Evolutionary conservation across 2,888 invertebrate species (phyloP), one percentile per base, ranked within the genome.

Genomic region (Chrysina gloriosa): DNA sequence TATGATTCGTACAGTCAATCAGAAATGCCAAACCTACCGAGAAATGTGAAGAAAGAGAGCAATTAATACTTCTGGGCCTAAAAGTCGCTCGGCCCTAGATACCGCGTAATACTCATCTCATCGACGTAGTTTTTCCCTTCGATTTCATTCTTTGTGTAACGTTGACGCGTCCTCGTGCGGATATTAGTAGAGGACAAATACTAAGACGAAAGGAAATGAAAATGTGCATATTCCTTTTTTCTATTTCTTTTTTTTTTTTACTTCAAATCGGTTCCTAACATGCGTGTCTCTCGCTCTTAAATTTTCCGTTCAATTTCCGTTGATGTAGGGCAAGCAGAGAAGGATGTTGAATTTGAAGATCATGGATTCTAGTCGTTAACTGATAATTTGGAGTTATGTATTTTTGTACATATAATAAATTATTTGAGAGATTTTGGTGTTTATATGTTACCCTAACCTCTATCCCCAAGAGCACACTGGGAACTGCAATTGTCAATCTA

Each of bases 321-420:
- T 58, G 11, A 6, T 29, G 25, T 5, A 23, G 58, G 25, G 39
- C 31, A 58, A 39, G 58, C 58, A 39, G 19, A 58, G 58, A 42
- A 58, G 58, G 58, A 58, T 58, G 39, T 58, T 58, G 58, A 58
- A 58, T 58, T 58, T 58, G 58, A 58, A 39, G 58, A 58, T 39
- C 39, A 58, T 54, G 56, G 47, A 58, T 45, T 66, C 66, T 66
- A 66, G 66, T 66, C 66, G 66, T 66, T 66, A 66, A 66, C 58
- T 58, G 47, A 66, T 66, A 47, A 66, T 66, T 66, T 66, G 66
- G 58, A 58, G 66, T 66, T 66, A 58, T 66, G 66, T 66, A 66
- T 66, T 66, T 66, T 66, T 66, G 66, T 66, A 66, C 66, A 66
- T 66, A 66, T 56, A 66, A 66, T 58, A 66, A 66, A 66, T 66